A percentile compares a stretch with the other conserved stretches of the same genome.
These are phyloP conservation scores for Coptotermes formosanus DNA, from an alignment of 1,140 invertebrate genomes.

Conservation along the genomic window DNA sequence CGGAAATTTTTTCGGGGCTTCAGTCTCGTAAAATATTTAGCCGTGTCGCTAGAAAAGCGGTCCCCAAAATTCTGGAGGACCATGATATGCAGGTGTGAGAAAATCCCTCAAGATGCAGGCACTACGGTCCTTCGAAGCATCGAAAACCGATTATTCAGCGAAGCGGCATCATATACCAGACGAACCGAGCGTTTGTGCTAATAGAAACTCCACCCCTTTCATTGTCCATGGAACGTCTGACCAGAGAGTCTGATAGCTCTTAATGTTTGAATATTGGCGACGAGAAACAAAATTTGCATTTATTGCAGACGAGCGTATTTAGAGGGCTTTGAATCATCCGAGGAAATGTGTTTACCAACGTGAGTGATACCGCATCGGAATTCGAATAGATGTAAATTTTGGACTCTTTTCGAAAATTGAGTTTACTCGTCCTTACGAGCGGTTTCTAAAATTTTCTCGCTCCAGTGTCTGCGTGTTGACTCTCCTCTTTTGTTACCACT, in stretches of 20 bases:
- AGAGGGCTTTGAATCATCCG: not conserved
- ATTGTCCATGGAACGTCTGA: not conserved
- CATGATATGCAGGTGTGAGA: too few species aligned
- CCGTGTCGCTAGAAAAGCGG: too few species aligned
- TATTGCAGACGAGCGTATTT: not conserved
- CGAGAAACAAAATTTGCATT: not conserved
- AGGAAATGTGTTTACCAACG: slow-evolving; percentile 9
- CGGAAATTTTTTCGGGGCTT: too few species aligned
- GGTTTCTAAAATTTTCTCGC: not conserved
- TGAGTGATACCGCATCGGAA: slow-evolving; percentile 16
- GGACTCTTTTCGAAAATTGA: not conserved
- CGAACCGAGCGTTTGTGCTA: too few species aligned
- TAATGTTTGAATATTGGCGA: not conserved
- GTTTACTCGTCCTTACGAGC: not conserved
- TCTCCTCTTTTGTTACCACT: not conserved
- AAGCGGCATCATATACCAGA: too few species aligned
- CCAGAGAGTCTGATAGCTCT: not conserved
- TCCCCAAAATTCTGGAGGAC: too few species aligned
- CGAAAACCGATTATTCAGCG: too few species aligned
- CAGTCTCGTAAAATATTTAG: too few species aligned
- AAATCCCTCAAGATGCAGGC: too few species aligned
- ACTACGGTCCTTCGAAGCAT: too few species aligned
- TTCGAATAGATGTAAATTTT: not conserved
- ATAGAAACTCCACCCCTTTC: too few species aligned
- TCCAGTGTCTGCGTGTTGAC: not conserved